Conservation (phyloP, 2,113 vertebrate species). For the Notechis scutatus region DNA sequence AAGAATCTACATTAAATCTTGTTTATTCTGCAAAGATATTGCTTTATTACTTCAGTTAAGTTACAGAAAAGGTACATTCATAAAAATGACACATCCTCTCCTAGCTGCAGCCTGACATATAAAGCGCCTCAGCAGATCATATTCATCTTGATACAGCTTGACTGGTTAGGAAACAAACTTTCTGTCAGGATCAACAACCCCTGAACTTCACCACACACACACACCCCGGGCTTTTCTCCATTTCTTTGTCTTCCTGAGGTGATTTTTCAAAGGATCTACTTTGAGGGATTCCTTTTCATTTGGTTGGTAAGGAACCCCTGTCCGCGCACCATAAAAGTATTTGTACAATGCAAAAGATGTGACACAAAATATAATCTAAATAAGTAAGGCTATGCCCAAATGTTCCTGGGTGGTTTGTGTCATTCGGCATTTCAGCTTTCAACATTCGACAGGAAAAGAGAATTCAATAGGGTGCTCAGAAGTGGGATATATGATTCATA, state of each 20-base stretch:
- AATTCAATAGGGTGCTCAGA: background rate
- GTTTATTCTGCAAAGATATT: conserved; percentile 25
- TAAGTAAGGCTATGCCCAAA: background rate
- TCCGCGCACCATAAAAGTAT: background rate
- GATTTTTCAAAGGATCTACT: background rate
- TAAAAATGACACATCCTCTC: conserved; percentile 10
- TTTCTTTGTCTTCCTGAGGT: background rate
- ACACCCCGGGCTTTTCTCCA: background rate
- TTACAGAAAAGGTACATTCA: conserved; percentile 7
- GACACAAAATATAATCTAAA: background rate
- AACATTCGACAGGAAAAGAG: background rate
- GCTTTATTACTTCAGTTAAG: conserved; percentile 23
- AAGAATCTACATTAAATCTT: conserved; percentile 14
- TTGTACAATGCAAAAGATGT: background rate
- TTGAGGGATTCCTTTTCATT: background rate
- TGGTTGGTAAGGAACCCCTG: background rate
- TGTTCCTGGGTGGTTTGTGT: background rate
- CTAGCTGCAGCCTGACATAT: background rate
- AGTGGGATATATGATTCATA: background rate
- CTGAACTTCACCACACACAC: no score
- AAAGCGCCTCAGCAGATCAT: background rate
- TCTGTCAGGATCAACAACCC: background rate
- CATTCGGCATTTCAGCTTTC: background rate
- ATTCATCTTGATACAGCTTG: background rate
- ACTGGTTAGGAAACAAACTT: background rate